Conservation (phyloP, 2,888 invertebrate genomes). For the Eilema caniola region DNA sequence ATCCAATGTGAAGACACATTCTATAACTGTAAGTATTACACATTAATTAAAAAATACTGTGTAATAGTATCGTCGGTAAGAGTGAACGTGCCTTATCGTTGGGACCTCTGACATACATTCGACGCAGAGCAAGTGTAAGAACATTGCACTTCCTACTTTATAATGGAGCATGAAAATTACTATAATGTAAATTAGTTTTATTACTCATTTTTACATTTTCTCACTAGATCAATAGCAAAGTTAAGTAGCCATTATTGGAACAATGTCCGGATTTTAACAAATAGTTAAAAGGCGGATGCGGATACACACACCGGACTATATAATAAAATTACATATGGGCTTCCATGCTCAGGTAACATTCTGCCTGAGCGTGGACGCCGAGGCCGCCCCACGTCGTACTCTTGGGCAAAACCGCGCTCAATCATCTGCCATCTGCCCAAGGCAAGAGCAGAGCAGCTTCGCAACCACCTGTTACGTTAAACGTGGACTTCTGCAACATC, state of each 20-base stretch:
- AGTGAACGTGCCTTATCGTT: conserved; percentile 78
- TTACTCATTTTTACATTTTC: background rate
- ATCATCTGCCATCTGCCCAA: too few species aligned
- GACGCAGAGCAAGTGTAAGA: conserved; percentile 63
- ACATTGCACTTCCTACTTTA: conserved; percentile 69
- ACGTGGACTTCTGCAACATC: too few species aligned
- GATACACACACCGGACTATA: background rate
- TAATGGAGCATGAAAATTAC: conserved; percentile 59
- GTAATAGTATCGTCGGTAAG: conserved; percentile 53
- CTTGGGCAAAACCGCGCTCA: too few species aligned
- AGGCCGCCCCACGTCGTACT: too few species aligned
- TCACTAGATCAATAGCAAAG: background rate
- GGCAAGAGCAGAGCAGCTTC: too few species aligned
- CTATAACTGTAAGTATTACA: conserved; percentile 15
- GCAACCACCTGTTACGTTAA: too few species aligned
- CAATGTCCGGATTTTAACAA: background rate
- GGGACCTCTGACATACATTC: conserved; percentile 77
- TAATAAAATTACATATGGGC: too few species aligned
- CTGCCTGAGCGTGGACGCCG: too few species aligned
- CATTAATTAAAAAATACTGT: conserved; percentile 52
- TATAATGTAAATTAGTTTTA: conserved; percentile 33
- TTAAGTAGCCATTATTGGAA: background rate
- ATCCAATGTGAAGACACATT: conserved; percentile 13
- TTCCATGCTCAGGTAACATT: too few species aligned
- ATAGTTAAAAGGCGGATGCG: too few species aligned